Evolutionary conservation across 1,140 invertebrate species (phyloP).

Genomic region (Antheraea pernyi): DNA sequence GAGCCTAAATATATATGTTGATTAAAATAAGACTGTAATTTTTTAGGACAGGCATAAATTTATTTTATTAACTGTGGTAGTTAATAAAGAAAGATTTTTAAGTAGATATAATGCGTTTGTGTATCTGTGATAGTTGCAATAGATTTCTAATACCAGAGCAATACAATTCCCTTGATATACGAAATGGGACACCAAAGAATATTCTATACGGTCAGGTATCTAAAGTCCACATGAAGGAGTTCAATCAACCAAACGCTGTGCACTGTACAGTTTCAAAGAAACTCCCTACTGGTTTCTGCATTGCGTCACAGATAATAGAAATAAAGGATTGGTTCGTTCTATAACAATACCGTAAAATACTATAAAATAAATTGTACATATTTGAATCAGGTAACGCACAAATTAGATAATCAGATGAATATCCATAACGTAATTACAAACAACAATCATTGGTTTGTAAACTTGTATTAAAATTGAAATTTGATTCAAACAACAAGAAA

Average conservation of each 20-base stretch:
- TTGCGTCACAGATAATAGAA: neutral
- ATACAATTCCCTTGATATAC: neutral
- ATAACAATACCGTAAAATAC: neutral
- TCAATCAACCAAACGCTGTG: slow-evolving; percentile 6
- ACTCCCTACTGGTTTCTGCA: neutral
- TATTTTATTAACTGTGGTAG: no score
- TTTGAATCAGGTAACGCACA: no score
- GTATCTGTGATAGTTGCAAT: no score
- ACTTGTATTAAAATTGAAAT: no score
- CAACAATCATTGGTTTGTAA: no score
- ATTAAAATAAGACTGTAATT: neutral
- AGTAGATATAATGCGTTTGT: no score
- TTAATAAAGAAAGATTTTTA: no score
- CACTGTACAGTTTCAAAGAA: slow-evolving; percentile 4
- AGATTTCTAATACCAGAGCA: neutral
- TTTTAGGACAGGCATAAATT: no score
- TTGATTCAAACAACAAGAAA: no score
- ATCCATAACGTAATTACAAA: no score
- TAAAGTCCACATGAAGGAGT: neutral
- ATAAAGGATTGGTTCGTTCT: neutral
- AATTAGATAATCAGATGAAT: neutral
- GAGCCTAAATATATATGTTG: neutral
- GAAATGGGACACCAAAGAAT: neutral
- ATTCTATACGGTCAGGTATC: slow-evolving; percentile 2
- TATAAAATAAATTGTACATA: neutral